Base-by-base conservation (phyloP, 2,888 invertebrate genomes). In the Drosophila buzzatii region DNA sequence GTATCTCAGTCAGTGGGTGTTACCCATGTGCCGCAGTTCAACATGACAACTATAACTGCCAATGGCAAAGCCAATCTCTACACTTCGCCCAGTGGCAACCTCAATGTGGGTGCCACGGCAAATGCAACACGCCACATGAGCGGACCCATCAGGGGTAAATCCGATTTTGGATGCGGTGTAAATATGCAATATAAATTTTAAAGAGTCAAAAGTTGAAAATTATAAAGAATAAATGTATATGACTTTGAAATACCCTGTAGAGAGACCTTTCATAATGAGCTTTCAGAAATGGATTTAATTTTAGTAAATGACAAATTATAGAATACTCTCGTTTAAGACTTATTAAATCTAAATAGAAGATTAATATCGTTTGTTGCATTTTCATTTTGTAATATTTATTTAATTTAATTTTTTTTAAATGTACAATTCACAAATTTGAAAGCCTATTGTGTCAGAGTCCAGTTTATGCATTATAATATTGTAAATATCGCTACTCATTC, bases 31-130 rank as follows among this genome's bases (percentile, higher is more conserved):
- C 91, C 92, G 4, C 72, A 91, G 55, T 71, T 79, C 18, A 74
- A 91, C 60, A 76, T 86, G 71, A 91, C 85, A 10, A 81, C 80
- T 0, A 66, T 86, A 51, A 79, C 84, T 52, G 80, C 88, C 27
- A 65, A 53, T 2, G 91, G 82, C 3, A 82, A 33, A 5, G 91
- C 87, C 1, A 92, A 92, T 60, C 62, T 92, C 1, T 81, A 84
- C 70, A 77, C 69, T 10, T 92, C 92, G 3, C 70, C 79, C 7
- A 82, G 79, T 76, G 73, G 84, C 18, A 79, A 84, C 5, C 64
- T 89, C 2, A 82, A 90, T n/a, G 33, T 92, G 45, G 83, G 85
- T 73, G 74, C 91, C 51, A 88, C 75, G 18, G 91, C 81, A n/a
- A 86, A 75, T 74, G 91, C 88, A 2, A 62, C 79, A 0, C 79